Percentiles rank a stretch among this genome's conserved stretches.
Conservation (phyloP, 2,113 vertebrate genomes). For the Corythornis vintsioides region DNA sequence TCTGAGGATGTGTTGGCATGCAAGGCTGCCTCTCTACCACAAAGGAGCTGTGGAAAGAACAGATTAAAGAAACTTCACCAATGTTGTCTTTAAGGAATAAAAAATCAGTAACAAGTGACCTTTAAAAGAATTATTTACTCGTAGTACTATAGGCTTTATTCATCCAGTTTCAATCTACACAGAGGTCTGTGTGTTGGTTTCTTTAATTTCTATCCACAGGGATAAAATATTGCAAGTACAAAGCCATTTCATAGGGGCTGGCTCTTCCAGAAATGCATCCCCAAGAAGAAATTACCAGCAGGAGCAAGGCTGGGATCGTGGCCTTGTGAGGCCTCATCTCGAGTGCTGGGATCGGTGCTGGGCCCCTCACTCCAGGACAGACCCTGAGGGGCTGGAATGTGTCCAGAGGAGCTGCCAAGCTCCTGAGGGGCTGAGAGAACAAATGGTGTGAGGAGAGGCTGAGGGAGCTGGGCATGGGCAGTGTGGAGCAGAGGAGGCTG, state of each 20-base stretch:
- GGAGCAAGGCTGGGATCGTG: too few species aligned
- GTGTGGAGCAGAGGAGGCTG: too few species aligned
- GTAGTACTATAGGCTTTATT: neutral
- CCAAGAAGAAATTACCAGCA: too few species aligned
- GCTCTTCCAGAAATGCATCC: neutral
- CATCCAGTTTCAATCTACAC: neutral
- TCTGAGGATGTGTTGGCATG: slow-evolving; percentile 96
- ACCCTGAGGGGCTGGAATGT: too few species aligned
- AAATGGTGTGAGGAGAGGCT: too few species aligned
- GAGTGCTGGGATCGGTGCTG: too few species aligned
- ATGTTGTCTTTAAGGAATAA: neutral
- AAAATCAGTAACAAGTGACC: neutral
- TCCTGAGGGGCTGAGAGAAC: too few species aligned
- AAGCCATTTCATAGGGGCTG: neutral
- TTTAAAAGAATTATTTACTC: neutral
- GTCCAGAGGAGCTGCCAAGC: too few species aligned
- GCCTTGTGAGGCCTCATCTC: too few species aligned
- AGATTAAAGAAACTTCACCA: neutral
- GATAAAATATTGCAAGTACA: neutral
- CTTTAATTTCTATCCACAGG: neutral
- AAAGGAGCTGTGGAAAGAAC: slow-evolving; percentile 80
- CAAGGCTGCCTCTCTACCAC: slow-evolving; percentile 97
- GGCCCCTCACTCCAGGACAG: too few species aligned
- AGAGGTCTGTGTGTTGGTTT: neutral
- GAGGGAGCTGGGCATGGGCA: too few species aligned